A percentile compares a stretch with the other conserved stretches of the same genome.
Conservation (phyloP, 92 coral and sea anemone genomes). For the Zoanthus solanderi region DNA sequence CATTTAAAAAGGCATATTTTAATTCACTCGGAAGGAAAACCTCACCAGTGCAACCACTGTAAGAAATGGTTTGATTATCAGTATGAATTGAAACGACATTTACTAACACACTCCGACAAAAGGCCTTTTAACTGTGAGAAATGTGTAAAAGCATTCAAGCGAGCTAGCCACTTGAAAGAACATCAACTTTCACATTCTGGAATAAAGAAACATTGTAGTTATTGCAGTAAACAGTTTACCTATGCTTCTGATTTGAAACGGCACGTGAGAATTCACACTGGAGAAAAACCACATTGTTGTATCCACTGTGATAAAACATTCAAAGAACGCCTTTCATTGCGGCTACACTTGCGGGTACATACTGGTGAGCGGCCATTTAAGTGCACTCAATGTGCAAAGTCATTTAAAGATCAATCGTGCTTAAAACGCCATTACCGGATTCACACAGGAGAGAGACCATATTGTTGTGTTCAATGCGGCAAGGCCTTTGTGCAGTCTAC, state of each 20-base stretch:
- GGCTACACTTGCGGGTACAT: neutral
- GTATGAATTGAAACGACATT: neutral
- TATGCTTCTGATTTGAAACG: slow-evolving; percentile 21
- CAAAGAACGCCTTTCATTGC: neutral
- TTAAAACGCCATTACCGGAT: slow-evolving; percentile 15
- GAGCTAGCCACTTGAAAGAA: slow-evolving; percentile 2
- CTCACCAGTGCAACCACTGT: neutral
- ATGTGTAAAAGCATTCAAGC: slow-evolving; percentile 19
- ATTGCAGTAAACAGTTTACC: slow-evolving; percentile 1
- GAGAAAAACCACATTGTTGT: slow-evolving; percentile 26
- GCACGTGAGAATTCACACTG: slow-evolving; percentile 25
- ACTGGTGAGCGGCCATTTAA: slow-evolving; percentile 1
- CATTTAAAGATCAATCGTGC: slow-evolving; percentile 7
- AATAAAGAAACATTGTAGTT: slow-evolving; percentile 3
- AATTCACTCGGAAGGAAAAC: neutral
- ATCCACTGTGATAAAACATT: neutral
- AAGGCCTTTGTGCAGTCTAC: slow-evolving; percentile 8
- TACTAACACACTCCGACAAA: slow-evolving; percentile 1
- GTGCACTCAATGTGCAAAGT: neutral
- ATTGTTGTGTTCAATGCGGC: slow-evolving; percentile 2
- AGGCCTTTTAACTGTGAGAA: slow-evolving; percentile 7
- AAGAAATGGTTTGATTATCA: neutral
- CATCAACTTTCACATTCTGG: neutral
- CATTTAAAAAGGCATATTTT: neutral
- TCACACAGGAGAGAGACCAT: slow-evolving; percentile 25